Evolutionary conservation across 2,797 vertebrate genomes (phyloP).

Genomic region (Loriculus beryllinus): DNA sequence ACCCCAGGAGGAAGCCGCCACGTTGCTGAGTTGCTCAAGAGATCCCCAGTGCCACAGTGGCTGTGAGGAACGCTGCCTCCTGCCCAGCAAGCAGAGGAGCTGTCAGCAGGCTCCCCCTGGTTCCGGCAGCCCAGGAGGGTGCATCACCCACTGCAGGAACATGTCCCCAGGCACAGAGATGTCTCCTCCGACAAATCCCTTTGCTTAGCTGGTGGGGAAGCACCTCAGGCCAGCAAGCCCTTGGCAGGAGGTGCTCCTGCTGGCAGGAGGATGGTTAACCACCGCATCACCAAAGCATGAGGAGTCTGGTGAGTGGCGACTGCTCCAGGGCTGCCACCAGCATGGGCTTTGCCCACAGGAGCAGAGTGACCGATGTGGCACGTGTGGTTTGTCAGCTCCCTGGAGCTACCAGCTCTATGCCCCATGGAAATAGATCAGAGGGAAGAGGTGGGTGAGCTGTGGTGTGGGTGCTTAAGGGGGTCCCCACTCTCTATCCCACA

Average conservation of each 20-base stretch:
- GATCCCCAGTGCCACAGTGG: neutral
- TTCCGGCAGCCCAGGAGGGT: neutral
- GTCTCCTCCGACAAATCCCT: neutral
- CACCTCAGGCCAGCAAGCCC: neutral
- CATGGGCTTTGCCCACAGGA: accelerated
- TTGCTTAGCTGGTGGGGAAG: neutral
- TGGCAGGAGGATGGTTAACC: neutral
- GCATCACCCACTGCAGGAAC: accelerated
- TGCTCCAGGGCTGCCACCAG: neutral
- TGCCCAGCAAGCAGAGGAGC: neutral
- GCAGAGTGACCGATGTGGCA: neutral
- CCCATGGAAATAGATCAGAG: accelerated
- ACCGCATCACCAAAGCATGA: accelerated
- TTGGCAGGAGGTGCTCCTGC: neutral
- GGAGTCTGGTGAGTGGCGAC: accelerated
- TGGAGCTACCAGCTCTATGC: neutral
- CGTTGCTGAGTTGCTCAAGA: neutral
- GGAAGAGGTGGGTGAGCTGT: neutral
- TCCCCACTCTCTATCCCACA: neutral
- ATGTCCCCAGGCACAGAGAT: neutral
- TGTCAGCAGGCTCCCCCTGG: neutral
- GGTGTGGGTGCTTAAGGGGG: neutral
- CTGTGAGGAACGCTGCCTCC: accelerated
- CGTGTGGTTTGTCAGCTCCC: neutral
- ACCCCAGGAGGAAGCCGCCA: neutral